Evolutionary conservation across 2,113 vertebrate species (phyloP), one percentile per base, ranked within the genome.

Genomic region (Australoheros scitulus): DNA sequence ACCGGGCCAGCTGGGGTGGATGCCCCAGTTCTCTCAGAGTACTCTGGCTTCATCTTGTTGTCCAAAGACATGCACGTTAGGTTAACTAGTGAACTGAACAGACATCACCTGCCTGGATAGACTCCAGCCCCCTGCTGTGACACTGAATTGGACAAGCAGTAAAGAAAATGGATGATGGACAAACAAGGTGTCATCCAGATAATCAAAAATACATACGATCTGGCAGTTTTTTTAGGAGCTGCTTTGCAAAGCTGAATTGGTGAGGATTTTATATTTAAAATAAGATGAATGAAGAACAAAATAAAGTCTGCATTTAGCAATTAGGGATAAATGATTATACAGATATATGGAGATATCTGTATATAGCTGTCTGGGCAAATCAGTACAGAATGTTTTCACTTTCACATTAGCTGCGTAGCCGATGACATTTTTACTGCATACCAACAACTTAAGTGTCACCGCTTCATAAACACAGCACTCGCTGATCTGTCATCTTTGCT

Each of bases 391-490:
- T 17, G 11, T 32, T n/a, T 79, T 56, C 9, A 4, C 5, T 26
- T 38, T 61, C 24, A 60, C 15, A 22, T 47, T 38, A 38, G 10
- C 17, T 61, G 5, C 8, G 20, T 78, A 58, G 68, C 34, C 34
- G 3, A 58, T 57, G 59, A 11, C 56, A 52, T 79, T 52, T 80
- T 58, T 38, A 38, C 1, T 6, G 38, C 11, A 52, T 9, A 41
- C 3, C 36, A 80, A 24, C 36, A 15, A 17, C 72, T 65, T 57
- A 76, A 58, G 50, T 79, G 70, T 52, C n/a, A 32, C 41, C 32
- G 50, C 55, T 61, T 65, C 47, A 38, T 56, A 77, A 61, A 29
- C 43, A 61, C 47, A 83, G 29, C 78, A 78, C 47, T 58, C 38
- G 64, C 74, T 72, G 61, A 70, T 70, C 20, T 41, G 22, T 65